A percentile compares a stretch with the other conserved stretches of the same genome.
Conservation (phyloP, 2,113 vertebrate genomes). For the Irena cyanogastra region DNA sequence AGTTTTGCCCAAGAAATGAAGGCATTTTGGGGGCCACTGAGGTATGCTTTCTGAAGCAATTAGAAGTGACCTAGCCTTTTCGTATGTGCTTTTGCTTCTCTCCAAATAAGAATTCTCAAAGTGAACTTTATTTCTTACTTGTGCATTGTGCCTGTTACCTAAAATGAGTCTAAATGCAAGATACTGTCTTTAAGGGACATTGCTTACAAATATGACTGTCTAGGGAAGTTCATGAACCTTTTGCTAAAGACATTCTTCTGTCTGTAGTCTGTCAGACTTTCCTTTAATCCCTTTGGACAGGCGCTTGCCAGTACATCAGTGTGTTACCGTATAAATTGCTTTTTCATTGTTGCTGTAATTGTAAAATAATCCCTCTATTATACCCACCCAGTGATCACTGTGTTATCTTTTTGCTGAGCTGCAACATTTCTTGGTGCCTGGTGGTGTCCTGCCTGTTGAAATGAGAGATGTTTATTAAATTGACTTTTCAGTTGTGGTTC, state of each 20-base stretch:
- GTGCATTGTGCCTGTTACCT: background rate
- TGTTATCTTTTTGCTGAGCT: slow-evolving; percentile 31
- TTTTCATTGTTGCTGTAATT: slow-evolving; percentile 46
- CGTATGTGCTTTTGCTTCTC: background rate
- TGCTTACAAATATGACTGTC: background rate
- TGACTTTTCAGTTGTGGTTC: background rate
- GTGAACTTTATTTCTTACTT: background rate
- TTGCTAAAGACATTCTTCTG: background rate
- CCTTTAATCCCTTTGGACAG: slow-evolving; percentile 16
- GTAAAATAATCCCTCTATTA: slow-evolving; percentile 20
- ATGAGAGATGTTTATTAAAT: background rate
- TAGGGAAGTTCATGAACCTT: background rate
- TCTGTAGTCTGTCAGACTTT: background rate
- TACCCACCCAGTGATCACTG: background rate
- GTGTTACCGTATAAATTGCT: slow-evolving; percentile 3
- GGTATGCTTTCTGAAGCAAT: background rate
- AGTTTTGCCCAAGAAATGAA: background rate
- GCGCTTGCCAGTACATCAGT: background rate
- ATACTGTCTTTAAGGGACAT: background rate
- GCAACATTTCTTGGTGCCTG: background rate
- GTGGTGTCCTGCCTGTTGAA: background rate
- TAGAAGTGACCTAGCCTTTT: background rate
- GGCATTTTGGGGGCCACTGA: background rate
- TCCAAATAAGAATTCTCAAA: background rate
- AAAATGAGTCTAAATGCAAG: background rate